Conservation (phyloP, 1,140 invertebrate genomes). For the Caenorhabditis remanei region DNA sequence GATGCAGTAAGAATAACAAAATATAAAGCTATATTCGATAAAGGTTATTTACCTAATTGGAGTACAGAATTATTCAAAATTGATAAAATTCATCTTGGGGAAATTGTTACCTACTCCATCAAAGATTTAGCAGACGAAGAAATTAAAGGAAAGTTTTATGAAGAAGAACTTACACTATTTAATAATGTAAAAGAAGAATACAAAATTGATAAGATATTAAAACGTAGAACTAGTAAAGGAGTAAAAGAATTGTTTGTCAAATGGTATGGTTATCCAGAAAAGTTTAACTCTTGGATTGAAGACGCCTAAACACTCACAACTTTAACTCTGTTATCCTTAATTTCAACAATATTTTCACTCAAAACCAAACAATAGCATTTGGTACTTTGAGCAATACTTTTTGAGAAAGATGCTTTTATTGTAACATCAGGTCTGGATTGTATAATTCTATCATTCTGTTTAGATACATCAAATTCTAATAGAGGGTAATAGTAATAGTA, state of each 20-base stretch:
- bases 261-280: constrained; percentile 58
- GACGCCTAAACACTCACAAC: constrained; percentile 33
- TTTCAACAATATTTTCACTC: constrained; percentile 66
- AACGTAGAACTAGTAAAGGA: constrained; percentile 46
- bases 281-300: constrained; percentile 55
- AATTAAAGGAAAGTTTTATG: constrained; percentile 60
- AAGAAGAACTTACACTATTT: constrained; percentile 52
- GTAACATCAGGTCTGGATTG: constrained; percentile 63
- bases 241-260: constrained; percentile 52
- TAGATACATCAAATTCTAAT: constrained; percentile 65
- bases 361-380: constrained; percentile 65
- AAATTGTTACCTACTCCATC: constrained; percentile 1
- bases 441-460: constrained; percentile 68
- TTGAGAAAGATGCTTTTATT: constrained; percentile 63
- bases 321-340: constrained; percentile 64
- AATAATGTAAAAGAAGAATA: constrained; percentile 56
- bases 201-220: constrained; percentile 58
- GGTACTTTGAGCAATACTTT: constrained; percentile 57
- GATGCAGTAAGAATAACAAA: constrained; percentile 71
- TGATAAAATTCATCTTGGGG: constrained; percentile 62
- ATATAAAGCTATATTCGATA: constrained; percentile 66
- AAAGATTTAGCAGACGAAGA: constrained; percentile 52
- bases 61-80: constrained; percentile 71
- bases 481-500: constrained; percentile 66
- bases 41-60: constrained; percentile 71